Evolutionary conservation across 2,797 vertebrate genomes (phyloP), one percentile per base, ranked within the genome.

Genomic region (Balearica regulorum): DNA sequence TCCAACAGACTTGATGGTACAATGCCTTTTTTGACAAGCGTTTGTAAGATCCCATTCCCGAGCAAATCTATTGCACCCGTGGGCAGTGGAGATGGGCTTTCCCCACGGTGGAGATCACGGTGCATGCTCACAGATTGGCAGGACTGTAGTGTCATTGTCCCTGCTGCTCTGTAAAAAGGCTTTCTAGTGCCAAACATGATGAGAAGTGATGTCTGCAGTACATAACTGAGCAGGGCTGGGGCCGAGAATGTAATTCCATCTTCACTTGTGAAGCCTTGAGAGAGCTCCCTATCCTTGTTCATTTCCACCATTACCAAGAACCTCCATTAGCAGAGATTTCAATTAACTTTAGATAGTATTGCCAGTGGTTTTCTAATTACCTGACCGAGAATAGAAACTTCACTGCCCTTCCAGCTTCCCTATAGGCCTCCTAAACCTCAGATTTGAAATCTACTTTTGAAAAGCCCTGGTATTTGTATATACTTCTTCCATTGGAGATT

Each of bases 81-180:
- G 41, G 46, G 44, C 26, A 43, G 3, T 5, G 26, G 48, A 61
- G n/a, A 10, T 0, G 0, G n/a, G 28, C 7, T 72, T 58, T 72
- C 17, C 49, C 43, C 35, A 0, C 0, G 1, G 33, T 31, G 49
- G 46, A 49, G 10, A 6, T 3, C 2, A 4, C n/a, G 17, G 49
- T 11, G 16, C 0, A 0, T 11, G 15, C 33, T 81, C 61, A 43
- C 21, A 33, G 64, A 8, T 61, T 91, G 83, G 49, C 46, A 81
- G 49, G 46, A 44, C 41, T 62, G 26, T 11, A 35, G 37, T 54
- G 37, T 51, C 70, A 16, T 46, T 58, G 64, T 12, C 80, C 43
- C 29, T 58, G n/a, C 39, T 60, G 55, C 78, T 79, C 53, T 8
- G 5, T 54, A 48, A 68, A 91, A 51, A 83, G 49, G 17, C 16